Conservation (phyloP, 2,113 vertebrate species). For the Dromas ardeola region DNA sequence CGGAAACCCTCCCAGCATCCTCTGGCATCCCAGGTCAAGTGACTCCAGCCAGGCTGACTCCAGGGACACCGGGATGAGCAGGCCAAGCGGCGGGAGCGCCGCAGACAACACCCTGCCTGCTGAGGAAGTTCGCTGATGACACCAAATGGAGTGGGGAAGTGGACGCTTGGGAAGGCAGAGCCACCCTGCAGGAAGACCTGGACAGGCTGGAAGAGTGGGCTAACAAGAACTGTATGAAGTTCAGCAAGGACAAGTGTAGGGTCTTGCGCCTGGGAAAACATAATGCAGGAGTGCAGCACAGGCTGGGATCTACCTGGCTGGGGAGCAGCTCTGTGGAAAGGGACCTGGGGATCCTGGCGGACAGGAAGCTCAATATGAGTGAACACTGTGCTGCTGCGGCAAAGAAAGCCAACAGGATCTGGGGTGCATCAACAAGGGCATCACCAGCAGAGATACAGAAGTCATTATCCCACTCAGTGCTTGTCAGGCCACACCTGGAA, state of each 20-base stretch:
- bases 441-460: background rate
- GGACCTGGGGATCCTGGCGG: background rate
- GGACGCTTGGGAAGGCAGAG: background rate
- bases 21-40: background rate
- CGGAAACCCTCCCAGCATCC: background rate
- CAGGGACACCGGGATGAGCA: accelerated
- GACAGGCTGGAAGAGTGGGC: background rate
- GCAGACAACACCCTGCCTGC: background rate
- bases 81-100: background rate
- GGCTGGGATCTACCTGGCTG: background rate
- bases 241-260: background rate
- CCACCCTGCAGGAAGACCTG: background rate
- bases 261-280: background rate
- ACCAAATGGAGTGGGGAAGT: background rate
- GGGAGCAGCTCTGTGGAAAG: background rate
- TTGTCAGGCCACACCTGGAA: background rate
- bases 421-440: background rate
- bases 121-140: background rate
- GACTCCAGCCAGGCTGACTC: background rate
- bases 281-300: background rate
- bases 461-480: background rate
- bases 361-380: background rate
- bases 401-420: background rate
- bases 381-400: background rate
- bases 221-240: background rate